These are phyloP conservation scores for Eubasilissa splendida DNA, from an alignment of 2,888 invertebrate species.

Conservation along the genomic window DNA sequence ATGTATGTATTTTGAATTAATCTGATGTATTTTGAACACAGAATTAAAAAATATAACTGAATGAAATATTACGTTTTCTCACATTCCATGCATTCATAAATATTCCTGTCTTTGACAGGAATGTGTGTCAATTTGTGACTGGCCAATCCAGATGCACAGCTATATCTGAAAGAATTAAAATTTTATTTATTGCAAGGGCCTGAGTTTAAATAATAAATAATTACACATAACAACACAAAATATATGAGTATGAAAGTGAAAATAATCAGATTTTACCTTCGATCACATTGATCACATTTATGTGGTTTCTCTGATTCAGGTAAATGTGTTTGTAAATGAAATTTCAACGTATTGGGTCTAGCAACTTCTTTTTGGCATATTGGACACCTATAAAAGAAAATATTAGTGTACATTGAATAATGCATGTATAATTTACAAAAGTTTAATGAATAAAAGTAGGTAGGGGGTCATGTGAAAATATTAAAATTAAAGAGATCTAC, in stretches of 20 bases:
- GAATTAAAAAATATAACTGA: not conserved
- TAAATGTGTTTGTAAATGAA: constrained; percentile 45
- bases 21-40: not conserved
- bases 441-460: too few species aligned
- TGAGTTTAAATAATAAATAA: not conserved
- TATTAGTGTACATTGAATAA: too few species aligned
- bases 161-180: constrained; percentile 21
- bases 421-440: too few species aligned
- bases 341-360: constrained; percentile 32
- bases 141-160: constrained; percentile 30
- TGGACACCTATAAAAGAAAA: constrained; percentile 39
- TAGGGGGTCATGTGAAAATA: too few species aligned
- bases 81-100: constrained; percentile 35
- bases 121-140: constrained; percentile 44
- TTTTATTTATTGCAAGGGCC: too few species aligned
- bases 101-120: constrained; percentile 37
- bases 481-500: too few species aligned
- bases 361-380: constrained; percentile 44
- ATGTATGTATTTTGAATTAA: too few species aligned
- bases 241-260: not conserved
- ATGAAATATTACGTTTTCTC: constrained; percentile 32
- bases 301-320: constrained; percentile 46
- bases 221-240: not conserved
- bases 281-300: constrained; percentile 49
- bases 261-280: constrained; percentile 35